phyloP scores from a whole-genome alignment of 2,888 invertebrate species.

The Leptarthrus brevirostris region DNA sequence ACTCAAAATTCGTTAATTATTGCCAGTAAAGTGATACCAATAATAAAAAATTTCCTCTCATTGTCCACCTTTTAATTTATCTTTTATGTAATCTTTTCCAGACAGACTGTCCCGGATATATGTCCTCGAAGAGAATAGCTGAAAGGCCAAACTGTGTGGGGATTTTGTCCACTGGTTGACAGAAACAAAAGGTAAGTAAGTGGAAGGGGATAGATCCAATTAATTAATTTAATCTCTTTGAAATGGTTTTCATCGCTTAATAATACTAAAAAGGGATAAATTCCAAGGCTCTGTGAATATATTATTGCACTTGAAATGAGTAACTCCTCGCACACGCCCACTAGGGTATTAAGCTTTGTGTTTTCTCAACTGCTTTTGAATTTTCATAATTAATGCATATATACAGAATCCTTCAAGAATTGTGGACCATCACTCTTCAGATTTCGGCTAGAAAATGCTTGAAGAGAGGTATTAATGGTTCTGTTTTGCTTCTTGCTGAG shows the following conservation, averaged over 20 bases:
- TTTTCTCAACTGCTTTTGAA: neutral
- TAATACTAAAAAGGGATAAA: conserved; percentile 25
- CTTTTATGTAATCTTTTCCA: conserved; percentile 6
- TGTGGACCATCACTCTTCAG: conserved; percentile 5
- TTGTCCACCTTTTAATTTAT: too few relatives aligned
- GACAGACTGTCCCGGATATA: conserved; percentile 18
- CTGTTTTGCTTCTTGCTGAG: conserved; percentile 7
- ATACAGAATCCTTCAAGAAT: neutral
- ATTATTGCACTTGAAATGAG: neutral
- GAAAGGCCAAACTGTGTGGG: conserved; percentile 40
- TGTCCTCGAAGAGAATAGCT: conserved; percentile 24
- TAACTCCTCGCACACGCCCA: neutral
- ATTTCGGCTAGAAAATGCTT: conserved; percentile 5
- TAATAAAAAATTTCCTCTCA: too few relatives aligned
- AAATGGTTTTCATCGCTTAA: conserved; percentile 15
- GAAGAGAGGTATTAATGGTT: neutral
- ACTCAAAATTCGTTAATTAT: too few relatives aligned
- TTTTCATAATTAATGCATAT: neutral
- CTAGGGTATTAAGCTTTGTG: too few relatives aligned
- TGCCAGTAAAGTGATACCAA: too few relatives aligned
- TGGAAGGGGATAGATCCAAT: neutral
- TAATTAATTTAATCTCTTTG: conserved; percentile 26
- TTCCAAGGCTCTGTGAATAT: neutral
- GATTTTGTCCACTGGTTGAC: conserved; percentile 48
- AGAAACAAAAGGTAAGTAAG: conserved; percentile 35